These are phyloP conservation scores for Emys orbicularis DNA, from an alignment of 2,797 vertebrate genomes.

Conservation along the genomic window DNA sequence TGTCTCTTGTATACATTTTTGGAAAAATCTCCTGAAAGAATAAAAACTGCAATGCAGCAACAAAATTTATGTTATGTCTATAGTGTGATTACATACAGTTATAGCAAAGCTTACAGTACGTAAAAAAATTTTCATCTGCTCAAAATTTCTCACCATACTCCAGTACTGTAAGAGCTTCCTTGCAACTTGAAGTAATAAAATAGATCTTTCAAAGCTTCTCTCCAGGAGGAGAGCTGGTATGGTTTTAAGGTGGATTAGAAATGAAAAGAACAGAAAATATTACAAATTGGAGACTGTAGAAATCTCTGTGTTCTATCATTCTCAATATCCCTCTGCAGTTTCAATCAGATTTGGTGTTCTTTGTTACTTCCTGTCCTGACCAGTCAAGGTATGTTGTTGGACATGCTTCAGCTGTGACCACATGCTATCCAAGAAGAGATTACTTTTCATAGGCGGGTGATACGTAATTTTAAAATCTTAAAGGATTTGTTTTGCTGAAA, in stretches of 20 bases:
- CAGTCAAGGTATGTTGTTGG: not conserved
- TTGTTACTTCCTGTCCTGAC: rapidly evolving
- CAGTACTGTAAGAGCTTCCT: not conserved
- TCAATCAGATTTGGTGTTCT: not conserved
- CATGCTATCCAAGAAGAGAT: rapidly evolving
- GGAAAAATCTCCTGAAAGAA: not conserved
- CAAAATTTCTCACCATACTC: not conserved
- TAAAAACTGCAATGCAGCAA: conserved; percentile 34
- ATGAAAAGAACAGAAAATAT: conserved; percentile 12
- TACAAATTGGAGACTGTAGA: not conserved
- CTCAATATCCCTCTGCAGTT: not conserved
- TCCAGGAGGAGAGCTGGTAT: not conserved
- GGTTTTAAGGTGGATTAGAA: not conserved
- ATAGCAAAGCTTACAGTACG: not conserved
- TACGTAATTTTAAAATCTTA: not conserved
- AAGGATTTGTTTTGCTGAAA: not conserved
- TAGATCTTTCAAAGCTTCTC: conserved; percentile 3
- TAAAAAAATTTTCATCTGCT: conserved; percentile 14
- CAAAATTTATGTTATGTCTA: conserved; percentile 17
- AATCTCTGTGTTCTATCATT: not conserved
- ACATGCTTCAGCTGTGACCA: not conserved
- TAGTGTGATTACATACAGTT: not conserved
- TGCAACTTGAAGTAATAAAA: not conserved
- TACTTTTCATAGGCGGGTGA: not conserved
- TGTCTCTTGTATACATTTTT: not conserved